Conservation (phyloP, 2,888 invertebrate genomes). For the Leptinotarsa juncta region DNA sequence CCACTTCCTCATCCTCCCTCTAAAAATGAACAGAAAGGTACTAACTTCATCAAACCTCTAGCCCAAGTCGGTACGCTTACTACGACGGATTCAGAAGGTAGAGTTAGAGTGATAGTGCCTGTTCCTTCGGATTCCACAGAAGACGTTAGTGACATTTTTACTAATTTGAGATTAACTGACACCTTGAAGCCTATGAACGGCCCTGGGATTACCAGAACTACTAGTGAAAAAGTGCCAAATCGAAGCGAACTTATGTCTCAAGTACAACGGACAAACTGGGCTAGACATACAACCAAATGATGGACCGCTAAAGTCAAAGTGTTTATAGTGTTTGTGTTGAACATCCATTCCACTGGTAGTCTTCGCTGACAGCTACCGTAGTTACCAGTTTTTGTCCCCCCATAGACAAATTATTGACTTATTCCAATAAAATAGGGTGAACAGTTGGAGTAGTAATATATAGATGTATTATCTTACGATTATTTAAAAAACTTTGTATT, state of each 20-base stretch:
- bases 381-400: not conserved
- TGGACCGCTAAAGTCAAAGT: constrained; percentile 1
- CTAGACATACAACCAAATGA: constrained; percentile 88
- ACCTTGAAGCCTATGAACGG: constrained; percentile 69
- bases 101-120: constrained; percentile 73
- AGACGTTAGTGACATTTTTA: constrained; percentile 61
- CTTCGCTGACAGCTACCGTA: too few species aligned
- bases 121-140: constrained; percentile 65
- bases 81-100: constrained; percentile 72
- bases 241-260: constrained; percentile 88
- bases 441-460: too few species aligned
- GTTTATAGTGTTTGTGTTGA: not conserved
- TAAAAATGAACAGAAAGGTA: constrained; percentile 43
- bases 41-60: constrained; percentile 76
- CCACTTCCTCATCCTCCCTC: constrained; percentile 34
- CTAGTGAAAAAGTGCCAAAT: constrained; percentile 88
- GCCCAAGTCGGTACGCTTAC: constrained; percentile 74
- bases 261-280: constrained; percentile 85
- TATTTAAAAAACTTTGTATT: too few species aligned
- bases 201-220: constrained; percentile 79
- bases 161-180: constrained; percentile 71
- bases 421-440: too few species aligned
- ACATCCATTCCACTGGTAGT: constrained; percentile 10
- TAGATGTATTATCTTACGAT: too few species aligned
- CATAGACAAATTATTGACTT: too few species aligned